Percentiles rank a stretch among this genome's conserved stretches.
These are phyloP conservation scores for Diplazon laetatorius DNA, from an alignment of 2,888 invertebrate genomes.

Conservation along the genomic window DNA sequence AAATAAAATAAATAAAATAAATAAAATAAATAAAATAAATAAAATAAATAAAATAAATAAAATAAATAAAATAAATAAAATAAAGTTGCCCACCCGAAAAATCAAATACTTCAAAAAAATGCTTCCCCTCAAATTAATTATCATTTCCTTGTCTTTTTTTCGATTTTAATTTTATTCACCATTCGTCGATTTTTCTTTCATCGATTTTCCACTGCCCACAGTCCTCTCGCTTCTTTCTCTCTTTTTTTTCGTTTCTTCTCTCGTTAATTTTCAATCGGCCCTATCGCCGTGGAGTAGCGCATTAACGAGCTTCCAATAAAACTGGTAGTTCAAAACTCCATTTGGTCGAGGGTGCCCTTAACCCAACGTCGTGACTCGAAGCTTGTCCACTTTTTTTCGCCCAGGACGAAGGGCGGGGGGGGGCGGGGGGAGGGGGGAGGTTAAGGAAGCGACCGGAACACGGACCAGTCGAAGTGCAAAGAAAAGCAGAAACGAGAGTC, in stretches of 20 bases:
- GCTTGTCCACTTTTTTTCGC: slow-evolving; percentile 19
- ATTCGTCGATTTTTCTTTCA: neutral
- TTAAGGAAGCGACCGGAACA: slow-evolving; percentile 3
- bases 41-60: no score
- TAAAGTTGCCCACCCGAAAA: no score
- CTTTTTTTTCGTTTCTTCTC: neutral
- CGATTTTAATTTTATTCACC: no score
- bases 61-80: no score
- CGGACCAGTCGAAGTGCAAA: slow-evolving; percentile 26
- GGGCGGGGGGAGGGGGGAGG: slow-evolving; percentile 12
- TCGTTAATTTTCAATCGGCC: slow-evolving; percentile 13
- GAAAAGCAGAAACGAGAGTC: slow-evolving; percentile 30
- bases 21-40: no score
- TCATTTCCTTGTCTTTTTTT: no score
- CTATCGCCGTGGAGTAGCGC: slow-evolving; percentile 5
- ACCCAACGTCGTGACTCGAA: slow-evolving; percentile 10
- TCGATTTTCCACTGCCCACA: neutral
- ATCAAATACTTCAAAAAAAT: no score
- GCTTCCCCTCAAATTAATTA: no score
- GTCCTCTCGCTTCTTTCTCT: neutral
- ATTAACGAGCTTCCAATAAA: slow-evolving; percentile 47
- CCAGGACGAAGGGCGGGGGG: no score
- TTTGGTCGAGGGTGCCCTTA: slow-evolving; percentile 24
- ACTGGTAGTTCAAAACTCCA: slow-evolving; percentile 40
- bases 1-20: no score